Evolutionary conservation across 2,113 vertebrate species (phyloP).

Genomic region (Erinaceus europaeus): DNA sequence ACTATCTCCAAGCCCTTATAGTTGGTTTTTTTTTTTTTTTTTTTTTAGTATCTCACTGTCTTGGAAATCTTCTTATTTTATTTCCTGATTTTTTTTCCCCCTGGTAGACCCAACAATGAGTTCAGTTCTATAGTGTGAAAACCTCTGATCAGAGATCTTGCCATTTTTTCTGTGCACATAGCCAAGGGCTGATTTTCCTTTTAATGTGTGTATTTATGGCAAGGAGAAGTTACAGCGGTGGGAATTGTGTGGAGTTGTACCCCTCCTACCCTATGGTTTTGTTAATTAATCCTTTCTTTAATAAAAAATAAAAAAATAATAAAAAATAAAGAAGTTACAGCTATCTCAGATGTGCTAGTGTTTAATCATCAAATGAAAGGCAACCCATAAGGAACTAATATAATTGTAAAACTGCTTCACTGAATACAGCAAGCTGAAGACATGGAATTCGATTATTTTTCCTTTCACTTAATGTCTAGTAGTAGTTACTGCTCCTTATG

Average conservation of each 20-base stretch:
- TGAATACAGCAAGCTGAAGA: not conserved
- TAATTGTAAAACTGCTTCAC: not conserved
- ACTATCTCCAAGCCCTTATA: no score
- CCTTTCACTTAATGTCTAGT: not conserved
- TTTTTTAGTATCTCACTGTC: not conserved
- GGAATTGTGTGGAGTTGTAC: no score
- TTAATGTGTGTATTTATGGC: not conserved
- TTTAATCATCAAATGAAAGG: not conserved
- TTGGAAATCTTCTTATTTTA: not conserved
- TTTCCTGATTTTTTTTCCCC: not conserved
- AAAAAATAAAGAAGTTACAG: not conserved
- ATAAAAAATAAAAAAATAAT: no score
- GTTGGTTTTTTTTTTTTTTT: not conserved
- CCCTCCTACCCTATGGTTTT: no score
- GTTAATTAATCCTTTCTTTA: no score
- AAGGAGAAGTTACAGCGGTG: not conserved
- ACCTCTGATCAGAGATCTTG: not conserved
- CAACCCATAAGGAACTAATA: not conserved
- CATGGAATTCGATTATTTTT: not conserved
- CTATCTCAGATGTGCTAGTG: not conserved
- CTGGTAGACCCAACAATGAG: not conserved
- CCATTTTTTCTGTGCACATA: not conserved
- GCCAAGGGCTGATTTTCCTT: not conserved
- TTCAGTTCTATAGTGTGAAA: not conserved
- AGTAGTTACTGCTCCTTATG: not conserved